phyloP scores from a whole-genome alignment of 2,113 vertebrate genomes.

The Mohoua ochrocephala region DNA sequence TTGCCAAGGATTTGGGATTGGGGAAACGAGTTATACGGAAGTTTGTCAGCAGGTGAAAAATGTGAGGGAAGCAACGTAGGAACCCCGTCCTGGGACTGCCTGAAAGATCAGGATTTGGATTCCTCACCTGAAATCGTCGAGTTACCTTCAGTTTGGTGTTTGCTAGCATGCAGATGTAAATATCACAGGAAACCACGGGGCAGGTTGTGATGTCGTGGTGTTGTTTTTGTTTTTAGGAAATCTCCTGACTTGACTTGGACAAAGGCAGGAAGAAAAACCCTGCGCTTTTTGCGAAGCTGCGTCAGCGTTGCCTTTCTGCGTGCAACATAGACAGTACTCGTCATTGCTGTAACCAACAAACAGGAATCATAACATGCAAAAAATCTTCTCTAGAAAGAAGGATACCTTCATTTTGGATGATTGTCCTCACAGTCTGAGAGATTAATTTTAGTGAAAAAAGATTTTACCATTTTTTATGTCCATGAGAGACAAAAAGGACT shows the following conservation, averaged over 20 bases:
- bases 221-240: conserved; percentile 1
- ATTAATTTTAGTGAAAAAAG: neutral
- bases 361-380: neutral
- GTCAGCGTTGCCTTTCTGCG: accelerated
- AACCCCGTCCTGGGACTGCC: neutral
- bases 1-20: accelerated
- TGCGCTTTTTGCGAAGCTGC: neutral
- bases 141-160: neutral
- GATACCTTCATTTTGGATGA: neutral
- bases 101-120: neutral
- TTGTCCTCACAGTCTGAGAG: neutral
- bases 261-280: neutral
- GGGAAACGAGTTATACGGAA: accelerated
- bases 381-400: neutral
- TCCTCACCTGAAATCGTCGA: neutral
- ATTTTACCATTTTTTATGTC: neutral
- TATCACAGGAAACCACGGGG: neutral
- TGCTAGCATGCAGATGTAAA: neutral
- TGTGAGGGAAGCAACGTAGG: accelerated
- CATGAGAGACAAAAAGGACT: neutral
- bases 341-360: neutral
- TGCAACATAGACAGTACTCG: accelerated
- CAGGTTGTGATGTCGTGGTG: neutral
- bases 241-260: neutral
- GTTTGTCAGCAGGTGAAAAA: neutral